These are phyloP conservation scores for Pseudolycoriella hygida DNA, from an alignment of 2,888 invertebrate genomes.

Conservation along the genomic window DNA sequence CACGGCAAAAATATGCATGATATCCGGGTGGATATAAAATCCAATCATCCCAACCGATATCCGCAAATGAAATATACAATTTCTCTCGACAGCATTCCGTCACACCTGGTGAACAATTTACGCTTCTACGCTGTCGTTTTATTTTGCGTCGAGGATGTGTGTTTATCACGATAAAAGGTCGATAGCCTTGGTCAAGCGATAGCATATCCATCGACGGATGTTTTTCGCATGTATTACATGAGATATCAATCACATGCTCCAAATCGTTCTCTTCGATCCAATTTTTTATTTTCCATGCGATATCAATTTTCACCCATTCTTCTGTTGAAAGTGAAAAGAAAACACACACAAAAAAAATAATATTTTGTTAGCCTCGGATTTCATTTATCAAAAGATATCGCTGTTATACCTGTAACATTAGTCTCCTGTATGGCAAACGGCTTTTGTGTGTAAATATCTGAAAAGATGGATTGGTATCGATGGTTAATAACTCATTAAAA, in stretches of 20 bases:
- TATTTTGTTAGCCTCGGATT: too few species aligned
- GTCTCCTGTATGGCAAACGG: constrained; percentile 64
- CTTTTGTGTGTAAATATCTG: constrained; percentile 22
- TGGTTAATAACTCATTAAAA: too few species aligned
- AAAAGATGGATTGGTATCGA: too few species aligned
- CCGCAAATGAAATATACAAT: constrained; percentile 63
- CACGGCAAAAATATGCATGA: constrained; percentile 75
- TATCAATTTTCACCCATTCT: constrained; percentile 67
- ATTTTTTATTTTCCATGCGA: constrained; percentile 54
- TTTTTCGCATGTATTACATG: constrained; percentile 57
- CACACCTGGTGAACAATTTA: constrained; percentile 49
- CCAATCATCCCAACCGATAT: constrained; percentile 81
- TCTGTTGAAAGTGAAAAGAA: constrained; percentile 28
- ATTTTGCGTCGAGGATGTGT: constrained; percentile 51
- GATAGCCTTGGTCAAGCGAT: constrained; percentile 47
- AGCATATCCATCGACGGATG: constrained; percentile 46
- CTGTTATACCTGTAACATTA: constrained; percentile 39
- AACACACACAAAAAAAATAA: too few species aligned
- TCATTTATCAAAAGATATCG: neutral
- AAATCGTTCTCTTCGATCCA: constrained; percentile 55
- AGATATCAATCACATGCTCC: constrained; percentile 54
- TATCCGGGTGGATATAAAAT: constrained; percentile 67
- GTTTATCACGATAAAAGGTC: constrained; percentile 64
- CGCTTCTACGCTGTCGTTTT: constrained; percentile 34
- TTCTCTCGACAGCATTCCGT: constrained; percentile 72